Evolutionary conservation across 1,140 invertebrate species (phyloP).

Genomic region (Drosophila pectinifera): DNA sequence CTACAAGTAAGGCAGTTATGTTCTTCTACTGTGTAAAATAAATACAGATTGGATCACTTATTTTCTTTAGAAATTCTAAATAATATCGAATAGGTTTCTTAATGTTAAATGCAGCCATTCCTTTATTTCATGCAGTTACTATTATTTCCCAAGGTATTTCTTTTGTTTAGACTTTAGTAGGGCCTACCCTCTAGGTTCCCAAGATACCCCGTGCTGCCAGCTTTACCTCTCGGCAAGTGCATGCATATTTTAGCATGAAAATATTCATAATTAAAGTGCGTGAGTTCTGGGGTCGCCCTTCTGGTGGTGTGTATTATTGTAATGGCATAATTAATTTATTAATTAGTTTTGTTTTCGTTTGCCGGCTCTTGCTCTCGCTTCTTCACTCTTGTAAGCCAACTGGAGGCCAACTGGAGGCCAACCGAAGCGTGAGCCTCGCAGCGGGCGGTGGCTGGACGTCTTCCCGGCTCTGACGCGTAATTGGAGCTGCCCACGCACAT

Average conservation of each 20-base stretch:
- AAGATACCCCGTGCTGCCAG: constrained; percentile 9
- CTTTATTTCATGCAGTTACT: no score
- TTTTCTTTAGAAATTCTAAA: no score
- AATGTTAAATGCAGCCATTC: no score
- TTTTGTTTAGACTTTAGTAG: background rate
- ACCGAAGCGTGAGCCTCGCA: constrained; percentile 54
- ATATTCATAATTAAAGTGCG: constrained; percentile 83
- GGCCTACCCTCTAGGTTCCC: background rate
- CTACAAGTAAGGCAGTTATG: background rate
- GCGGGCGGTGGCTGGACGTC: constrained; percentile 43
- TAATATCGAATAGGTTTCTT: background rate
- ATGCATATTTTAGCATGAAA: constrained; percentile 81
- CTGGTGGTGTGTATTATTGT: constrained; percentile 67
- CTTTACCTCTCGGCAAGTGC: constrained; percentile 44
- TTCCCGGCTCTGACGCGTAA: constrained; percentile 49
- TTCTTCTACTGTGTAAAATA: no score
- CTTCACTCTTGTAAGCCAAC: constrained; percentile 39
- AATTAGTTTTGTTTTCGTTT: constrained; percentile 68
- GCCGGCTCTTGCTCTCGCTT: constrained; percentile 27
- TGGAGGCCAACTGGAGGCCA: constrained; percentile 16
- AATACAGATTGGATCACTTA: background rate
- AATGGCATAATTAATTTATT: constrained; percentile 84
- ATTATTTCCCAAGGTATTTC: no score
- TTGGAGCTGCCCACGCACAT: constrained; percentile 76
- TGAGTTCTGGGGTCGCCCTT: constrained; percentile 42